Conservation (phyloP, 2,888 invertebrate genomes). For the Kuschelorhynchus macadamiae region DNA sequence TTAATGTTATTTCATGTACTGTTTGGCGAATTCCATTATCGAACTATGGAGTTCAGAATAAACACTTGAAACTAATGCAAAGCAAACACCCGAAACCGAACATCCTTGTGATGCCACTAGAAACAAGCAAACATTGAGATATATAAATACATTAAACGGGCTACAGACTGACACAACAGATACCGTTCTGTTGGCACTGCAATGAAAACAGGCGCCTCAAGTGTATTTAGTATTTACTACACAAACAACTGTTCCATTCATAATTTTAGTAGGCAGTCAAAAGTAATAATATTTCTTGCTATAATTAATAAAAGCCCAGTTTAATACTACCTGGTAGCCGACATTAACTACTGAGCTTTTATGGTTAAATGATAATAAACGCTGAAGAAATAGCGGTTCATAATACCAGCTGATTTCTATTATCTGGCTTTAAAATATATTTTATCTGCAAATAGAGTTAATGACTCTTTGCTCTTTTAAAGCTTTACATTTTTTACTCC, state of each 20-base stretch:
- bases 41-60: too few relatives aligned
- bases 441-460: too few relatives aligned
- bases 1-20: too few relatives aligned
- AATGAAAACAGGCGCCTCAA: slow-evolving; percentile 23
- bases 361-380: slow-evolving; percentile 25
- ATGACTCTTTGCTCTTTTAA: too few relatives aligned
- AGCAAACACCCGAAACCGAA: not conserved
- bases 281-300: slow-evolving; percentile 28
- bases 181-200: slow-evolving; percentile 14
- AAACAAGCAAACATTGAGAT: not conserved
- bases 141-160: slow-evolving; percentile 2
- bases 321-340: slow-evolving; percentile 22
- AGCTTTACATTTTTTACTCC: too few relatives aligned
- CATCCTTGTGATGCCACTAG: not conserved
- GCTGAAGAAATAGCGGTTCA: not conserved
- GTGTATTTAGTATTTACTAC: slow-evolving; percentile 1
- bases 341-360: slow-evolving; percentile 31
- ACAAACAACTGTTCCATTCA: slow-evolving; percentile 22
- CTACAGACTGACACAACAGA: slow-evolving; percentile 13
- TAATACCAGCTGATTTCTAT: too few relatives aligned
- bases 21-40: too few relatives aligned
- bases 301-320: slow-evolving; percentile 22
- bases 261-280: slow-evolving; percentile 19
- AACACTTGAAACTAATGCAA: slow-evolving; percentile 3
- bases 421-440: too few relatives aligned